Conservation (phyloP, 2,888 invertebrate species). For the Eubasilissa splendida region DNA sequence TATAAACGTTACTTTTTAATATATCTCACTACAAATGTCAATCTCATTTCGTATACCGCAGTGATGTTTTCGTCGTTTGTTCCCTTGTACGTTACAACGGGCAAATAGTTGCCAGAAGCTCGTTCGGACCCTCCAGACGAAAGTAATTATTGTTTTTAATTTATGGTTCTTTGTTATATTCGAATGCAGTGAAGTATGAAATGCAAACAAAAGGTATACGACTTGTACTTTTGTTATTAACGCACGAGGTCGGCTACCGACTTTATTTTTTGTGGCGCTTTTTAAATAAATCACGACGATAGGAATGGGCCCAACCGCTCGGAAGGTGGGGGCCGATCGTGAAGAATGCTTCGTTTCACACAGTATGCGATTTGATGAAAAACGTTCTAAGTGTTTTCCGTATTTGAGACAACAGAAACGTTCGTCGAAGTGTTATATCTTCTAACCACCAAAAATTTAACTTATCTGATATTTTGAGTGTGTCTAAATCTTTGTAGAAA, state of each 20-base stretch:
- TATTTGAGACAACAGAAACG: too few relatives aligned
- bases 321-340: too few relatives aligned
- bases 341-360: too few relatives aligned
- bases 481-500: too few relatives aligned
- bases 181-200: constrained; percentile 30
- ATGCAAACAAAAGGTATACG: constrained; percentile 35
- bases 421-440: too few relatives aligned
- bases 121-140: constrained; percentile 38
- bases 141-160: constrained; percentile 42
- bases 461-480: too few relatives aligned
- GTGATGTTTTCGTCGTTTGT: neutral
- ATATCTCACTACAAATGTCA: neutral
- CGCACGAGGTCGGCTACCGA: constrained; percentile 32
- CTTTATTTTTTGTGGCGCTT: constrained; percentile 1
- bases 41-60: neutral
- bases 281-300: too few relatives aligned
- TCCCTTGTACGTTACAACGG: constrained; percentile 4
- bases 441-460: too few relatives aligned
- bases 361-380: too few relatives aligned
- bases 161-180: constrained; percentile 44
- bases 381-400: too few relatives aligned
- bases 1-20: too few relatives aligned
- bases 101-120: constrained; percentile 16
- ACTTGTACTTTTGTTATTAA: constrained; percentile 28
- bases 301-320: too few relatives aligned